Conservation (phyloP, 1,140 invertebrate species). For the Drosophila malerkotliana region DNA sequence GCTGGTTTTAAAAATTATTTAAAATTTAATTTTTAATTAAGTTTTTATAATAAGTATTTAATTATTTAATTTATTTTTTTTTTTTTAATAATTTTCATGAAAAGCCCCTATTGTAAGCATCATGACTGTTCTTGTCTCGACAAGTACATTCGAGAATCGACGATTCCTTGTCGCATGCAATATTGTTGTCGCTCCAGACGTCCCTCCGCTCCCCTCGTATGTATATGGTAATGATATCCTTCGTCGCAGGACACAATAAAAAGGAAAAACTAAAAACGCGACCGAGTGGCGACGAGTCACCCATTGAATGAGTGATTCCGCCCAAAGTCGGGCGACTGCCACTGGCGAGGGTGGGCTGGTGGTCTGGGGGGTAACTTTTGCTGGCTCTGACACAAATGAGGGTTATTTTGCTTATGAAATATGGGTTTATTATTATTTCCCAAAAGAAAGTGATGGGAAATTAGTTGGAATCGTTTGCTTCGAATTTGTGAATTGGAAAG, state of each 20-base stretch:
- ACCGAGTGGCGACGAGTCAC: constrained; percentile 66
- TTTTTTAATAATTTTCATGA: no score
- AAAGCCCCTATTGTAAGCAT: not conserved
- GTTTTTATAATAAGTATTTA: no score
- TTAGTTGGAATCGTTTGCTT: constrained; percentile 50
- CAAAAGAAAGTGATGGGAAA: constrained; percentile 60
- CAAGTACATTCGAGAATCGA: constrained; percentile 43
- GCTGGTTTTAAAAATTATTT: not conserved
- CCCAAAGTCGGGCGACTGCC: constrained; percentile 30
- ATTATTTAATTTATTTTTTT: no score
- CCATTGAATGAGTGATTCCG: constrained; percentile 69
- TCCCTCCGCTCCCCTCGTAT: constrained; percentile 33
- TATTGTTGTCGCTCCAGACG: constrained; percentile 55
- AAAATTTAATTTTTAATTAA: not conserved
- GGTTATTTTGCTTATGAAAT: constrained; percentile 67
- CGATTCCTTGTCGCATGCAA: constrained; percentile 56
- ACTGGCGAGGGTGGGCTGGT: constrained; percentile 36
- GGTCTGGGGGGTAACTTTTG: constrained; percentile 37
- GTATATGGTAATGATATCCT: constrained; percentile 81
- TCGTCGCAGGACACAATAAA: constrained; percentile 31
- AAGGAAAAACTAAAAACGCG: constrained; percentile 47
- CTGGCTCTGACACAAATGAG: constrained; percentile 32
- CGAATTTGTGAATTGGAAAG: constrained; percentile 36
- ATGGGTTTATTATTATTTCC: constrained; percentile 73
- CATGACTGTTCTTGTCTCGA: constrained; percentile 12